Evolutionary conservation across 2,888 invertebrate species (phyloP).

Genomic region (Stramonita haemastoma): DNA sequence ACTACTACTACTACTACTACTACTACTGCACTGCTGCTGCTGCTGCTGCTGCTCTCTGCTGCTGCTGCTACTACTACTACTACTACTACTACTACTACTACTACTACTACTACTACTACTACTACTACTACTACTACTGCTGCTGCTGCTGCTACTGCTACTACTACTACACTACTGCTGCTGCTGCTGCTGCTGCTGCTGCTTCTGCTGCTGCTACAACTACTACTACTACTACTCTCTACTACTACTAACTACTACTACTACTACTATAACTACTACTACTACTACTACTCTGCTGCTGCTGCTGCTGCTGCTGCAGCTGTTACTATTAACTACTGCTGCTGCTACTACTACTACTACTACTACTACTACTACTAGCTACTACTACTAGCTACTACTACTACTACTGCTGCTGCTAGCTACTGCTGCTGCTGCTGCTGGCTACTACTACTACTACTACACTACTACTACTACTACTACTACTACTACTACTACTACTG

Average conservation of each 20-base stretch:
- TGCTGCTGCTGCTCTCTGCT: too few species aligned
- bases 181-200: slow-evolving; percentile 34
- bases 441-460: slow-evolving; percentile 21
- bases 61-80: slow-evolving; percentile 41
- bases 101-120: slow-evolving; percentile 41
- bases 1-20: slow-evolving; percentile 44
- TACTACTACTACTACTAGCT: too few species aligned
- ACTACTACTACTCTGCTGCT: not conserved
- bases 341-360: not conserved
- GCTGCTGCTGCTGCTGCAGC: not conserved
- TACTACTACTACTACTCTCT: slow-evolving; percentile 33
- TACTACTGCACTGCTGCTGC: not conserved
- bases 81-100: slow-evolving; percentile 39
- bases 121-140: slow-evolving; percentile 41
- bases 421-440: slow-evolving; percentile 18
- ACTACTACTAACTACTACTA: not conserved
- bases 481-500: not conserved
- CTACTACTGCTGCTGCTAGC: slow-evolving; percentile 21
- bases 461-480: not conserved
- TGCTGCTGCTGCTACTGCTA: too few species aligned
- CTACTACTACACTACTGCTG: slow-evolving; percentile 33
- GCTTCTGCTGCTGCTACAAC: slow-evolving; percentile 32
- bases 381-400: slow-evolving; percentile 13
- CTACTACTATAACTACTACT: not conserved
- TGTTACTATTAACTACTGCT: not conserved